Evolutionary conservation across 2,113 vertebrate species (phyloP).

Genomic region (Datnioides undecimradiatus): DNA sequence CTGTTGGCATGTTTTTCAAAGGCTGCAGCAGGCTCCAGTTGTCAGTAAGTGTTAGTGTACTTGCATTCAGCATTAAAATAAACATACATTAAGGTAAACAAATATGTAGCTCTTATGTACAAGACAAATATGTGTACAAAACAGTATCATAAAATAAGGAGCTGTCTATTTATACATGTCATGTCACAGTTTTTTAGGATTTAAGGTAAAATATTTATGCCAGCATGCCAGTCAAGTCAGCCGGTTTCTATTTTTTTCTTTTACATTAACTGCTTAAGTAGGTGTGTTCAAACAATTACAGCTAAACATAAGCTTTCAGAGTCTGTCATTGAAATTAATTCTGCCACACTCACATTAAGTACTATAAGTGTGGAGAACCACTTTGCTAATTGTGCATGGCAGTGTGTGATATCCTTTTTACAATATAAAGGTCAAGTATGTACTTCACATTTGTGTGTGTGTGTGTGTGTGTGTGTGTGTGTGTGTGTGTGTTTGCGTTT

Average conservation of each 20-base stretch:
- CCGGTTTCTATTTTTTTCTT: not conserved
- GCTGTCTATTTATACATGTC: not conserved
- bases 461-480: no score
- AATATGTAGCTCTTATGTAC: not conserved
- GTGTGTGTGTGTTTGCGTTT: no score
- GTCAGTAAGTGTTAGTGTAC: not conserved
- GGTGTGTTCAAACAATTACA: slow-evolving; percentile 40
- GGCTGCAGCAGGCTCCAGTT: not conserved
- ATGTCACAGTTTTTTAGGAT: not conserved
- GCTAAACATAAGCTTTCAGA: slow-evolving; percentile 32
- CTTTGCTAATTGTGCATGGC: slow-evolving; percentile 53
- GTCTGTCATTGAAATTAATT: slow-evolving; percentile 56
- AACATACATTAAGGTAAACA: not conserved
- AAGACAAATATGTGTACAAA: not conserved
- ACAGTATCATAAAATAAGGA: not conserved
- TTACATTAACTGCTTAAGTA: not conserved
- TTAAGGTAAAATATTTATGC: not conserved
- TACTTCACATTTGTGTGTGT: slow-evolving; percentile 40
- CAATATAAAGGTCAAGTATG: slow-evolving; percentile 51
- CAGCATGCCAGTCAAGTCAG: not conserved
- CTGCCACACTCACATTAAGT: slow-evolving; percentile 43
- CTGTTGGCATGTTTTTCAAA: not conserved
- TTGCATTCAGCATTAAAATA: not conserved
- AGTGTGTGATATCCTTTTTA: slow-evolving; percentile 48
- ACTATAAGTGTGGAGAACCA: slow-evolving; percentile 32